Evolutionary conservation across 2,888 invertebrate genomes (phyloP).

Genomic region (Pycnomerus fuliginosus): DNA sequence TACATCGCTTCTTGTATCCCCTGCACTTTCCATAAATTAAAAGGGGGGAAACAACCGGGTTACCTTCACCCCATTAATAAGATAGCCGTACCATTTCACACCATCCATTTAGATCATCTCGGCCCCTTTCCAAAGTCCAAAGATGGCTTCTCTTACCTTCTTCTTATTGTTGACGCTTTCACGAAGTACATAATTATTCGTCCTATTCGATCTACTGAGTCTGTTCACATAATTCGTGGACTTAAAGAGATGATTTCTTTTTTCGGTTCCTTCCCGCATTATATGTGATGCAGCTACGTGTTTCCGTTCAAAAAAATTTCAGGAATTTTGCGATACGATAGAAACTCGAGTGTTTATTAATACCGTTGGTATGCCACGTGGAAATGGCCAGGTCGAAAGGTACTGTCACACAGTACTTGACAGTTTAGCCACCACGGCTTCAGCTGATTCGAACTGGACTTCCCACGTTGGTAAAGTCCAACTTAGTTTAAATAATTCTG

Average conservation of each 20-base stretch:
- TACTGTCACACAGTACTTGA: slow-evolving; percentile 8
- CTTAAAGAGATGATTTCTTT: slow-evolving; percentile 21
- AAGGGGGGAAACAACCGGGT: slow-evolving; percentile 9
- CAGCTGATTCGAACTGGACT: slow-evolving; percentile 7
- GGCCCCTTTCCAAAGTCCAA: slow-evolving; percentile 18
- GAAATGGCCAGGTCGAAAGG: too few species aligned
- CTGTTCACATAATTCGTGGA: slow-evolving; percentile 10
- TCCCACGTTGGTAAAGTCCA: slow-evolving; percentile 9
- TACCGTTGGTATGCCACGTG: slow-evolving; percentile 14
- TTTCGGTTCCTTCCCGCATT: slow-evolving; percentile 26
- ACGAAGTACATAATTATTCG: slow-evolving; percentile 18
- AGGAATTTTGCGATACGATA: slow-evolving; percentile 17
- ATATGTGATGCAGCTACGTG: slow-evolving; percentile 27
- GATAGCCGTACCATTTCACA: slow-evolving; percentile 18
- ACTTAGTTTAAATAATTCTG: slow-evolving; percentile 10
- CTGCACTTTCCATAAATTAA: slow-evolving; percentile 10
- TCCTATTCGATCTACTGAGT: slow-evolving; percentile 12
- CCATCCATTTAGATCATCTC: slow-evolving; percentile 20
- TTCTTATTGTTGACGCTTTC: slow-evolving; percentile 20
- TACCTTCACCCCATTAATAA: slow-evolving; percentile 9
- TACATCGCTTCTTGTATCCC: slow-evolving; percentile 9
- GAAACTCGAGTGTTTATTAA: slow-evolving; percentile 14
- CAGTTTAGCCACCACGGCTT: slow-evolving; percentile 8
- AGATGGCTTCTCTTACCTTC: slow-evolving; percentile 11
- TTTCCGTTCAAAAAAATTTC: slow-evolving; percentile 8